Evolutionary conservation across 2,113 vertebrate species (phyloP), one percentile per base, ranked within the genome.

Genomic region (Orientallactaga bullata): DNA sequence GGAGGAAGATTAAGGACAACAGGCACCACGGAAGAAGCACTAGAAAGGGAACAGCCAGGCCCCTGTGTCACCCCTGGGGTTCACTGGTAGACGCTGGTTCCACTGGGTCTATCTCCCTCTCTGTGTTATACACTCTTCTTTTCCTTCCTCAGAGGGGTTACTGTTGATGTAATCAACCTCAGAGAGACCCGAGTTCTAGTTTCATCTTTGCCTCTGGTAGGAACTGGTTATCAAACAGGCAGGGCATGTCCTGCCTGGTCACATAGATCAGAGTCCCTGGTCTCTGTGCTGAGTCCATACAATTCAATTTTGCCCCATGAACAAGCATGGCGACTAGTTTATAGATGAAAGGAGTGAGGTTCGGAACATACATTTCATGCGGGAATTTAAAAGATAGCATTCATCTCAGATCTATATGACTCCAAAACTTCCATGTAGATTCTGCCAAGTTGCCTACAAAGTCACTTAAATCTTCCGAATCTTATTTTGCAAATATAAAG

Each of bases 401-500:
- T 83, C 30, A 58, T 15, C 3, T 11, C 23, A 24, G 35, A 9
- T 88, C 32, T 69, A 39, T 79, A 20, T 77, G 58, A 78, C 66
- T 86, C 23, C 58, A 55, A 89, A 91, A 42, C 66, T 71, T 88
- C n/a, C 68, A 60, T 10, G 3, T 60, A 16, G 32, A 63, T 10
- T 94, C n/a, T 37, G 12, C 17, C 68, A 72, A 3, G 3, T n/a
- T 91, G 65, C 35, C 83, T 85, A 35, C 65, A 39, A 93, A 69
- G 58, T 76, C 55, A 58, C 60, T 88, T 86, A 79, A 85, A 71
- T 66, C 5, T 69, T 58, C 72, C 55, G 21, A 69, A 26, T 63
- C 26, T 91, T 61, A 91, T 26, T 94, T 51, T 21, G 71, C 47
- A 68, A 73, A 32, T 73, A 84, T 21, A 69, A 76, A 91, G 55